Percentiles rank a stretch among this genome's conserved stretches.
Conservation (phyloP, 2,113 vertebrate species). For the Pedetes capensis region DNA sequence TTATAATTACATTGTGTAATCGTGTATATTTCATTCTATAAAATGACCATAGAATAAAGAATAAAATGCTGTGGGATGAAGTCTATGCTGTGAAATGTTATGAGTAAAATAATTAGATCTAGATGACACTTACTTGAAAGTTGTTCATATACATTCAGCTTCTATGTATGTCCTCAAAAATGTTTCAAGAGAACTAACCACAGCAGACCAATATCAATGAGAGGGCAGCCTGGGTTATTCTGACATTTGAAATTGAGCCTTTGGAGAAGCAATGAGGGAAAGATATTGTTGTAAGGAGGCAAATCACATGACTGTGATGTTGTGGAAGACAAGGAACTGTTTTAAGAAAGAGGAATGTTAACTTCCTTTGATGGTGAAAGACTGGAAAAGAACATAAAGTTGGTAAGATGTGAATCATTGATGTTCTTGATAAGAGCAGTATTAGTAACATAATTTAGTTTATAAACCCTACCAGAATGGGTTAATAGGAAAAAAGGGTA, state of each 20-base stretch:
- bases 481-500: background rate
- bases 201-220: background rate
- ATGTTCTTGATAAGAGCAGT: background rate
- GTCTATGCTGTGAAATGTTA: conserved; percentile 26
- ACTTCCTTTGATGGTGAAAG: background rate
- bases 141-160: background rate
- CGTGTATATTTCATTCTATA: background rate
- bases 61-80: conserved; percentile 18
- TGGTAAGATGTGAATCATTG: background rate
- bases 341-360: background rate
- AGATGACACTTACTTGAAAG: background rate
- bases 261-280: background rate
- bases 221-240: background rate
- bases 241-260: background rate
- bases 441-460: background rate
- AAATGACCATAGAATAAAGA: conserved; percentile 10
- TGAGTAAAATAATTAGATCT: conserved; percentile 19
- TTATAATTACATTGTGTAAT: background rate
- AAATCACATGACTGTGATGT: background rate
- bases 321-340: background rate
- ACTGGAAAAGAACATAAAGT: background rate
- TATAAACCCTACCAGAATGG: background rate
- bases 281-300: background rate
- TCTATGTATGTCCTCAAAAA: background rate
- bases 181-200: background rate